phyloP scores from a whole-genome alignment of 2,113 vertebrate genomes.

The Ceyx melanurus region DNA sequence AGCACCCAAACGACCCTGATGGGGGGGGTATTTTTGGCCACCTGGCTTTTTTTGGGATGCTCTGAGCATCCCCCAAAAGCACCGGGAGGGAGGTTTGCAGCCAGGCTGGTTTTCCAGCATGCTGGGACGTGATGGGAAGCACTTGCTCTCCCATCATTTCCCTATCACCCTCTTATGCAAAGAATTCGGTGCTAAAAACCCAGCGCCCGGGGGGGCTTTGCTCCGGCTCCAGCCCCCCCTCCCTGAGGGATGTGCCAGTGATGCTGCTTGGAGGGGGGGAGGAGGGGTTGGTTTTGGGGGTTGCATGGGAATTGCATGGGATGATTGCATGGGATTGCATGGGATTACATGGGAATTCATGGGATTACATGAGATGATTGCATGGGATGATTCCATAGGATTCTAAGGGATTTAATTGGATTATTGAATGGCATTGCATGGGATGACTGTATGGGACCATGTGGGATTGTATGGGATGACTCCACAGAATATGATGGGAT shows the following conservation, averaged over 20 bases:
- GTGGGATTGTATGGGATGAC: background rate
- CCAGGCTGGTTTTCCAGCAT: background rate
- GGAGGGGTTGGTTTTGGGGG: background rate
- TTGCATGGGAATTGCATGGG: background rate
- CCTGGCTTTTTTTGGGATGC: background rate
- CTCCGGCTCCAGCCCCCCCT: background rate
- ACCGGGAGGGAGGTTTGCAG: fast-evolving
- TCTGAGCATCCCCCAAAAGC: background rate
- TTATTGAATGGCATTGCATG: background rate
- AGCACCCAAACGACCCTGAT: fast-evolving
- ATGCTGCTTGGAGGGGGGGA: background rate
- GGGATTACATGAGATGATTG: background rate
- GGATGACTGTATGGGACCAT: background rate
- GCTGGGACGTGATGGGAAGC: background rate
- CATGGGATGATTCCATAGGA: background rate
- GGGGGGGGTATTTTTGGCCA: background rate
- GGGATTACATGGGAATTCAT: background rate
- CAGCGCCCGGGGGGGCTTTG: background rate
- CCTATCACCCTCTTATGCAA: slow-evolving; percentile 34
- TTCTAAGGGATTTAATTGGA: background rate
- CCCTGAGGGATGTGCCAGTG: fast-evolving
- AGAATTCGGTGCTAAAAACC: background rate
- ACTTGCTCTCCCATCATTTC: background rate
- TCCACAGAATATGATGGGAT: too few species aligned
- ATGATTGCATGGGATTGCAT: background rate